Evolutionary conservation across 2,113 vertebrate species (phyloP).

Genomic region (Anhinga rufa): DNA sequence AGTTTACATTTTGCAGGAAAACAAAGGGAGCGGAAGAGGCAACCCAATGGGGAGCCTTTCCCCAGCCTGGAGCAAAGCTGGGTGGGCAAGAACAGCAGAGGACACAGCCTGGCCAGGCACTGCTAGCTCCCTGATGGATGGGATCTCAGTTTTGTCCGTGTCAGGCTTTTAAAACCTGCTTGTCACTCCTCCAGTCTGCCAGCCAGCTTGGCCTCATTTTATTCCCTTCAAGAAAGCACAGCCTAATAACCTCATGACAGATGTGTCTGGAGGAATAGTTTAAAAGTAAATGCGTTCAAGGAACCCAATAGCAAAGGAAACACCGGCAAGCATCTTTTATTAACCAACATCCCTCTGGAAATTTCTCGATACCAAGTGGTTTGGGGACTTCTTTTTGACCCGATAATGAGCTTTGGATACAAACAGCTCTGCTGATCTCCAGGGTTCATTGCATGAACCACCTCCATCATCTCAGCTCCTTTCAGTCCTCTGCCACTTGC

Average conservation of each 20-base stretch:
- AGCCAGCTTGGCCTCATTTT: not conserved
- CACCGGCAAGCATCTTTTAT: rapidly evolving
- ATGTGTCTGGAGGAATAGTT: not conserved
- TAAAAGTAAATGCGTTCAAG: not conserved
- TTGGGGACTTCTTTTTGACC: not conserved
- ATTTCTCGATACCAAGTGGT: not conserved
- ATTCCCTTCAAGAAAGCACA: not conserved
- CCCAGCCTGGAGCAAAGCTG: not conserved
- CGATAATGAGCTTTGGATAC: not conserved
- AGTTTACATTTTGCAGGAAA: not conserved
- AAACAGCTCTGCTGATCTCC: not conserved
- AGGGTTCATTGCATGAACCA: not conserved
- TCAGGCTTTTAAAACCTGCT: not conserved
- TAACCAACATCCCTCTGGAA: not conserved
- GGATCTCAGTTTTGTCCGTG: not conserved
- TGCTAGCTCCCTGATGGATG: not conserved
- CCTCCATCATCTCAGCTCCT: not conserved
- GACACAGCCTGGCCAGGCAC: rapidly evolving
- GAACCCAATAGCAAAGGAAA: not conserved
- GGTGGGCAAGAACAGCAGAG: not conserved
- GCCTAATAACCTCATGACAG: not conserved
- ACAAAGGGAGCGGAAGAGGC: not conserved
- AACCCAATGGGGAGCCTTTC: rapidly evolving
- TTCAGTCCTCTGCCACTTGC: no score
- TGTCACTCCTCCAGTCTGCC: not conserved